phyloP scores from a whole-genome alignment of 2,797 vertebrate genomes.

The Fringilla coelebs region DNA sequence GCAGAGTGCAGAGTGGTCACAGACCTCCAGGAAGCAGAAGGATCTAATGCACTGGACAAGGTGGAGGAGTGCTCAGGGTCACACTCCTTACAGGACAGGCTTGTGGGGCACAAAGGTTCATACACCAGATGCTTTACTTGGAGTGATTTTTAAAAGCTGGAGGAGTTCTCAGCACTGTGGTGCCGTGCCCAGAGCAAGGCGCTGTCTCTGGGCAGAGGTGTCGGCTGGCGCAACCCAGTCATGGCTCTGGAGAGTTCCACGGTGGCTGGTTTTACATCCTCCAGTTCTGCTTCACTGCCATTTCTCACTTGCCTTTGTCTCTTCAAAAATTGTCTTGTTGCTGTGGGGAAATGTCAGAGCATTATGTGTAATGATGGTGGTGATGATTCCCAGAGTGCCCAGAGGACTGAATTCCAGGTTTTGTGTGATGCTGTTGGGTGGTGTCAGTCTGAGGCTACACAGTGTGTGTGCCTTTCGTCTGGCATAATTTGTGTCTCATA shows the following conservation, averaged over 20 bases:
- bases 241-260: not conserved
- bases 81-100: not conserved
- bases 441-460: not conserved
- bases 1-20: not conserved
- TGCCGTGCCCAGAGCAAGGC: not conserved
- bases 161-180: not conserved
- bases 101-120: rapidly evolving
- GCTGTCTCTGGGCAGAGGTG: not conserved
- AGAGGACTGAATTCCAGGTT: not conserved
- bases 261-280: not conserved
- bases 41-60: not conserved
- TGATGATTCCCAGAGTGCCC: not conserved
- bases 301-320: not conserved
- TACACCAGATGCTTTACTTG: not conserved
- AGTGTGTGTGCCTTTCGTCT: not conserved
- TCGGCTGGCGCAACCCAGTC: not conserved
- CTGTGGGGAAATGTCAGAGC: not conserved
- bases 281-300: not conserved
- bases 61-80: not conserved
- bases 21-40: not conserved
- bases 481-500: not conserved
- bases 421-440: not conserved
- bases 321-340: not conserved
- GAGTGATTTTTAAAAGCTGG: not conserved
- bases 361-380: not conserved